Evolutionary conservation across 2,113 vertebrate species (phyloP).

Genomic region (Chunga burmeisteri): DNA sequence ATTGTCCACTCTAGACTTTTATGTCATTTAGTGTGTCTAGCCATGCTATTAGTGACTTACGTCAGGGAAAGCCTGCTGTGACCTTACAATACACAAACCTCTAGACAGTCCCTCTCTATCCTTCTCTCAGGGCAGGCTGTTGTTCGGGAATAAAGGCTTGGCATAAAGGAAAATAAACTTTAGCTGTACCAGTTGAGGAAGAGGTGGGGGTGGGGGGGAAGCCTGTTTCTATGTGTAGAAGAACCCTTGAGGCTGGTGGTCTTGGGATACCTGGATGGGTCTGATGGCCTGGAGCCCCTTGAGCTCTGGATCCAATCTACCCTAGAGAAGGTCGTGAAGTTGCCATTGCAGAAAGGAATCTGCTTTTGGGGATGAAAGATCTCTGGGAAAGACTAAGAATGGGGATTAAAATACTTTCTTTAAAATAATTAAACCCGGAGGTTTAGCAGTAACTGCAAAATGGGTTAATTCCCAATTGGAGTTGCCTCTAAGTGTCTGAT

Average conservation of each 20-base stretch:
- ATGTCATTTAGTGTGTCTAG: background rate
- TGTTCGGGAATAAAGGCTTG: background rate
- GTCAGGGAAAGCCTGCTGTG: background rate
- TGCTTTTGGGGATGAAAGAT: background rate
- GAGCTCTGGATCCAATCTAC: background rate
- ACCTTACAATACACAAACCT: background rate
- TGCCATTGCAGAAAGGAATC: background rate
- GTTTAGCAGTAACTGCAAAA: background rate
- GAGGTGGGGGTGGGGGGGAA: background rate
- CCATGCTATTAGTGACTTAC: background rate
- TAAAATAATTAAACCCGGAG: background rate
- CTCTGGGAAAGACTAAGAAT: background rate
- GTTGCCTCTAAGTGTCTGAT: background rate
- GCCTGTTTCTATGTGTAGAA: background rate
- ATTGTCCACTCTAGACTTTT: slow-evolving; percentile 8
- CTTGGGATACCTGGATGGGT: background rate
- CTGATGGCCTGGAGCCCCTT: background rate
- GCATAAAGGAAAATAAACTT: background rate
- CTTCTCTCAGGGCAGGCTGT: background rate
- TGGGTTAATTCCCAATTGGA: background rate
- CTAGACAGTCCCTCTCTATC: background rate
- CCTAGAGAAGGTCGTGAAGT: background rate
- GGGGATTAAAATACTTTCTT: background rate
- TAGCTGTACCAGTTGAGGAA: background rate
- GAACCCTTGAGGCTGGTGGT: background rate